phyloP scores from a whole-genome alignment of 2,113 vertebrate genomes.

The Myotis brandtii region DNA sequence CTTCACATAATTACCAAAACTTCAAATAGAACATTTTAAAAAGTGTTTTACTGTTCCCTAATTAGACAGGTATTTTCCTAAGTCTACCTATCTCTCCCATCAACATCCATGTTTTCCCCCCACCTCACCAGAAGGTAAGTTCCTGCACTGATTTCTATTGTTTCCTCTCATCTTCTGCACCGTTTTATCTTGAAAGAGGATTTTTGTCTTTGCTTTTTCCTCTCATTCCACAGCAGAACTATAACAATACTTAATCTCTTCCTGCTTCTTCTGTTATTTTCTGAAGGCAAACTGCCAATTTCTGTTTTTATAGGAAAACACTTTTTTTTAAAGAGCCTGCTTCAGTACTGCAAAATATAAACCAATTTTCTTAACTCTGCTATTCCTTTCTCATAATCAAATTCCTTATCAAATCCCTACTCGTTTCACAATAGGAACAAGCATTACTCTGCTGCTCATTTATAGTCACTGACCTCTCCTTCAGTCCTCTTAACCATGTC shows the following conservation, averaged over 20 bases:
- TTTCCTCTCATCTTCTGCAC: neutral
- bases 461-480: neutral
- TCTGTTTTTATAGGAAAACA: constrained; percentile 38
- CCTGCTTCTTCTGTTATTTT: constrained; percentile 20
- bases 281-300: constrained; percentile 37
- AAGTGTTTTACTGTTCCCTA: constrained; percentile 18
- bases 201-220: constrained; percentile 36
- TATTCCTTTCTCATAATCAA: constrained; percentile 17
- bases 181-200: neutral
- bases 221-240: neutral
- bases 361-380: neutral
- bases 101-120: neutral
- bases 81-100: neutral
- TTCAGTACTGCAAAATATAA: constrained; percentile 3
- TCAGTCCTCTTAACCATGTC: neutral
- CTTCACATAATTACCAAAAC: constrained; percentile 33
- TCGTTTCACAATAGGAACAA: constrained; percentile 22
- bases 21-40: constrained; percentile 43
- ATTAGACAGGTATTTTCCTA: constrained; percentile 32
- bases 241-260: constrained; percentile 23
- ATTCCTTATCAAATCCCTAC: constrained; percentile 4
- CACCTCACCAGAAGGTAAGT: neutral
- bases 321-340: neutral
- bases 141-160: neutral
- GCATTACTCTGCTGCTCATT: neutral